Percentiles rank a stretch among this genome's conserved stretches.
phyloP scores from a whole-genome alignment of 1,140 invertebrate genomes.

The Charaxes varanes region DNA sequence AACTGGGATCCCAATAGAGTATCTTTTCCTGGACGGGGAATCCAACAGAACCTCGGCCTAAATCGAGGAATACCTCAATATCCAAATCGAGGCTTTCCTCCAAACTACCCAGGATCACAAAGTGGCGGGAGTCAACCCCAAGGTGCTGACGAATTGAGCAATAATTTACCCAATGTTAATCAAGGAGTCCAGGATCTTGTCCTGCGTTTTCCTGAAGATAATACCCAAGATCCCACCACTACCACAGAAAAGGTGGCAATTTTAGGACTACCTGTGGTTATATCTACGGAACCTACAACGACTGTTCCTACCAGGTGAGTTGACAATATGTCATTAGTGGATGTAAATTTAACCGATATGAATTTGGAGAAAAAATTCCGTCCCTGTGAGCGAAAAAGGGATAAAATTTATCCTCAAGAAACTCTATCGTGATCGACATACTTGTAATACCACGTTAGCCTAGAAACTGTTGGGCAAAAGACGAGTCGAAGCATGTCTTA shows the following conservation, averaged over 20 bases:
- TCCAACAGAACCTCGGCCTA: conserved; percentile 16
- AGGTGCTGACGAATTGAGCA: conserved; percentile 18
- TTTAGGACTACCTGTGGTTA: too few relatives aligned
- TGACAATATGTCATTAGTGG: too few relatives aligned
- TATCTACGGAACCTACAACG: too few relatives aligned
- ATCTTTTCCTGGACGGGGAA: background rate
- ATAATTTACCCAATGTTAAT: conserved; percentile 14
- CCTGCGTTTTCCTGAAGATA: background rate
- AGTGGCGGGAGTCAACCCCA: conserved; percentile 8
- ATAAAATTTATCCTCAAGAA: too few relatives aligned
- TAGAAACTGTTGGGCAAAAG: too few relatives aligned
- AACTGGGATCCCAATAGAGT: conserved; percentile 2
- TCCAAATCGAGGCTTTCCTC: conserved; percentile 1
- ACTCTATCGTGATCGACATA: too few relatives aligned
- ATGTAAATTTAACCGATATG: too few relatives aligned
- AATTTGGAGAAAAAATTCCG: too few relatives aligned
- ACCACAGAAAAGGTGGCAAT: background rate
- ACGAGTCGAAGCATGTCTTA: too few relatives aligned
- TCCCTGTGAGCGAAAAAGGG: too few relatives aligned
- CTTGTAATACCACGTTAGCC: too few relatives aligned
- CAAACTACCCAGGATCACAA: conserved; percentile 9
- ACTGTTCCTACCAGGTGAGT: too few relatives aligned
- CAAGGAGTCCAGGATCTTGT: background rate
- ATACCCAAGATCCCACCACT: background rate
- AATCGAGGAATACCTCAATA: conserved; percentile 18